phyloP scores from a whole-genome alignment of 2,888 invertebrate species.

The Scaptomyza reducta region DNA sequence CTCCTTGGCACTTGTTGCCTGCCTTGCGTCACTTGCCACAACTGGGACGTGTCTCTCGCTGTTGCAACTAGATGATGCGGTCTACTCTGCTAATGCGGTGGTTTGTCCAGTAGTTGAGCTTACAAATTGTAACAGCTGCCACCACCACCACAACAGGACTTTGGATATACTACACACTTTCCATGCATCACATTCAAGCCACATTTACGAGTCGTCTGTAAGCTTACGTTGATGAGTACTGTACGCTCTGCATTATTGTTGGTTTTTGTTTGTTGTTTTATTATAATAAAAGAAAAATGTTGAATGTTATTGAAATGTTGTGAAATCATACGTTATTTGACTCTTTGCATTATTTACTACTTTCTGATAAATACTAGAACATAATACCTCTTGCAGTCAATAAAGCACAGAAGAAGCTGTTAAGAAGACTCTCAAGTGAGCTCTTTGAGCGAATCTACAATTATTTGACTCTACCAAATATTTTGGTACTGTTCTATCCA shows the following conservation, averaged over 20 bases:
- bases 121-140: background rate
- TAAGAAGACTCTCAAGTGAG: background rate
- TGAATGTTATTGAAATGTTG: constrained; percentile 4
- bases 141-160: background rate
- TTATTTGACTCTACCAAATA: too few relatives aligned
- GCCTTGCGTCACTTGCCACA: constrained; percentile 32
- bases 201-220: background rate
- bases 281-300: constrained; percentile 42
- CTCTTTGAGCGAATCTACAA: background rate
- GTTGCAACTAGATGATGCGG: background rate
- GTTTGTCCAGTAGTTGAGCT: constrained; percentile 2
- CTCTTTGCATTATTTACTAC: background rate
- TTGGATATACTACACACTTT: background rate
- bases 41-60: background rate
- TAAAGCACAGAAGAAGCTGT: too few relatives aligned
- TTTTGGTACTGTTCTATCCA: too few relatives aligned
- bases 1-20: constrained; percentile 53
- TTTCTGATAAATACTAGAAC: background rate
- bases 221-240: constrained; percentile 12
- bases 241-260: constrained; percentile 51
- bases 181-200: background rate
- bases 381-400: background rate
- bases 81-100: background rate
- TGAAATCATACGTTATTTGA: too few relatives aligned
- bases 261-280: constrained; percentile 50